Conservation (phyloP, 2,888 invertebrate species). For the Drosophila villosipedis region DNA sequence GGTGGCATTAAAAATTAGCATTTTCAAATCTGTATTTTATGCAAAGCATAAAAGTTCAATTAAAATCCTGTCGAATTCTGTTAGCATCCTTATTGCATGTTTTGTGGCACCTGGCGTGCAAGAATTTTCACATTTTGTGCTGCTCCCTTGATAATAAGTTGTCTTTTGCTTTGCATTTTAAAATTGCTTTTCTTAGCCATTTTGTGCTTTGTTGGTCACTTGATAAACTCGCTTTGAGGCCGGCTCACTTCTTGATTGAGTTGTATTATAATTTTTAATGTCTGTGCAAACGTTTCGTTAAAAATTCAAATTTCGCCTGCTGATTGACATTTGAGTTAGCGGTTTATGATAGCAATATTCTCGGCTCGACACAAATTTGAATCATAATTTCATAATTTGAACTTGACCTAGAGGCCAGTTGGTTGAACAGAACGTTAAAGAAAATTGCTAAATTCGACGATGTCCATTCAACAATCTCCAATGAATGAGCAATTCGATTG, state of each 20-base stretch:
- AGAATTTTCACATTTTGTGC: neutral
- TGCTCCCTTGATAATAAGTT: neutral
- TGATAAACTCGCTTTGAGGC: neutral
- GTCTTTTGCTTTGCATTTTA: constrained; percentile 27
- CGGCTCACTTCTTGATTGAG: constrained; percentile 11
- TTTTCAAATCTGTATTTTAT: neutral
- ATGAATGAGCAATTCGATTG: constrained; percentile 16
- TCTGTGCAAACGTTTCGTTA: constrained; percentile 19
- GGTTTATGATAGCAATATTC: neutral
- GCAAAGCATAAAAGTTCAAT: neutral
- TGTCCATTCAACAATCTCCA: constrained; percentile 17
- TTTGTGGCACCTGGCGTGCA: neutral
- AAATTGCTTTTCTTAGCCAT: constrained; percentile 24
- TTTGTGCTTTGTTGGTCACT: constrained; percentile 31
- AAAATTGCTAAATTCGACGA: neutral
- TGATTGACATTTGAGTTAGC: constrained; percentile 55
- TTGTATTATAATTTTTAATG: constrained; percentile 36
- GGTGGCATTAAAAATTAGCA: neutral
- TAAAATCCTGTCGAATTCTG: neutral
- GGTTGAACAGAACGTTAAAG: constrained; percentile 1
- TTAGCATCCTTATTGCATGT: neutral
- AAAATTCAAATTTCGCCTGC: constrained; percentile 55
- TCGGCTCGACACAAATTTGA: constrained; percentile 1
- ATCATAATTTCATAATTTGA: neutral
- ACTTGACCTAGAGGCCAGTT: neutral